Conservation (phyloP, 2,797 vertebrate species). For the Gymnothorax javanicus region DNA sequence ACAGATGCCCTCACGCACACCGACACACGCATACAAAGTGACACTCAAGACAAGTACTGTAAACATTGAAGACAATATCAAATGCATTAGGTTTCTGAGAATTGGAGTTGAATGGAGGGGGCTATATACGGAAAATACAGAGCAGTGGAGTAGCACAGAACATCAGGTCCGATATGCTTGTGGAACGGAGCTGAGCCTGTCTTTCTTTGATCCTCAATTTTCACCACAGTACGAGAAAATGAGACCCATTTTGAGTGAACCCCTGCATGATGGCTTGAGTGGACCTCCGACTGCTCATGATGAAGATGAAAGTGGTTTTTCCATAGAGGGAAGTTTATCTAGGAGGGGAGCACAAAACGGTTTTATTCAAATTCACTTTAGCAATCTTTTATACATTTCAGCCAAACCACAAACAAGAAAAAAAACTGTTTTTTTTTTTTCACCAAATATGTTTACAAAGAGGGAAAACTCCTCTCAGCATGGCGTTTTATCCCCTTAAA, state of each 20-base stretch:
- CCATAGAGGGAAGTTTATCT: not conserved
- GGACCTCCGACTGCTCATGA: not conserved
- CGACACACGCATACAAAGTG: not conserved
- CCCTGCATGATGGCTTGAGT: not conserved
- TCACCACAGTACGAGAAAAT: not conserved
- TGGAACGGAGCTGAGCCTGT: not conserved
- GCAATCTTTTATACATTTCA: not conserved
- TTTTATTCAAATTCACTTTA: conserved; percentile 5
- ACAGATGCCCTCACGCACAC: not conserved
- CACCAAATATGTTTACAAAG: not conserved
- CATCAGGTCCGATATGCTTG: not conserved
- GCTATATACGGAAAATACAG: not conserved
- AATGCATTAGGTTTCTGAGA: not conserved
- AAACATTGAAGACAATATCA: not conserved
- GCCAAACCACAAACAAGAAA: not conserved
- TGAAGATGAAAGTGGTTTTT: conserved; percentile 15
- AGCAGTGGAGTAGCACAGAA: not conserved
- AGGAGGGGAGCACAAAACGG: not conserved
- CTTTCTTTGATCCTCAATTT: not conserved
- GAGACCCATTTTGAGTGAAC: not conserved
- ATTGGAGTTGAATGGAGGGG: not conserved
- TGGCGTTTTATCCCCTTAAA: not conserved
- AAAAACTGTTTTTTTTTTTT: not conserved
- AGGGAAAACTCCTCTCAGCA: not conserved
- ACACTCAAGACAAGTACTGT: not conserved